Conservation (phyloP, 2,888 invertebrate species). For the Ophion costatus region DNA sequence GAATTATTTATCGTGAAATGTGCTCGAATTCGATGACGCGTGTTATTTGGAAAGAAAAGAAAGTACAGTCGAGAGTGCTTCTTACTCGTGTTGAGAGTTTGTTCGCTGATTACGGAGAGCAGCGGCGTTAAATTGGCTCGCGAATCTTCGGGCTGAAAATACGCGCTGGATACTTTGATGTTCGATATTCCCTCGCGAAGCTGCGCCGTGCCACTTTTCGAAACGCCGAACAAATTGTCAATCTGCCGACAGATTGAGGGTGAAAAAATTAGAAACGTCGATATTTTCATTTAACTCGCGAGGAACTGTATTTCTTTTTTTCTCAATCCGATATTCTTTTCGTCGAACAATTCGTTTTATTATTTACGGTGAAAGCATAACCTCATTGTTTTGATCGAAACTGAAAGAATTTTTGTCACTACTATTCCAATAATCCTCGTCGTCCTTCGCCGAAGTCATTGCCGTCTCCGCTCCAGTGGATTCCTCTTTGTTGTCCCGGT, state of each 20-base stretch:
- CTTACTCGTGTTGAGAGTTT: slow-evolving; percentile 81
- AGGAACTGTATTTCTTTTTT: not conserved
- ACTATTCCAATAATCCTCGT: slow-evolving; percentile 92
- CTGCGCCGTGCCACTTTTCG: slow-evolving; percentile 81
- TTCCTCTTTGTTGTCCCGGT: not conserved
- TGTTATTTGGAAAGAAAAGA: not conserved
- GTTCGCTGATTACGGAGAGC: slow-evolving; percentile 83
- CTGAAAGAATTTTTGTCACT: slow-evolving; percentile 90
- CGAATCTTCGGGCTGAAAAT: slow-evolving; percentile 73
- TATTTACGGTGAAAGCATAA: slow-evolving; percentile 75
- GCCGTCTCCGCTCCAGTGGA: slow-evolving; percentile 9
- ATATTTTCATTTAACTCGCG: not conserved
- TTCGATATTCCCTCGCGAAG: slow-evolving; percentile 81
- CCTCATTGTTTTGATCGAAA: slow-evolving; percentile 91
- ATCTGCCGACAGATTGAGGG: slow-evolving; percentile 76
- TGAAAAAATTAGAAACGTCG: slow-evolving; percentile 7
- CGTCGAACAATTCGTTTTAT: not conserved
- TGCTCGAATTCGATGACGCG: not conserved
- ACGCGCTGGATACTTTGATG: slow-evolving; percentile 74
- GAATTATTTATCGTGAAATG: no score
- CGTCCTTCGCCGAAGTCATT: slow-evolving; percentile 83
- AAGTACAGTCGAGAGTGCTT: not conserved
- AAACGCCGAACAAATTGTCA: slow-evolving; percentile 86
- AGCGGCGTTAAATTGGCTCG: slow-evolving; percentile 78
- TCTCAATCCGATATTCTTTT: not conserved